These are phyloP conservation scores for Nematopogon swammerdamellus DNA, from an alignment of 2,888 invertebrate species.

Conservation along the genomic window DNA sequence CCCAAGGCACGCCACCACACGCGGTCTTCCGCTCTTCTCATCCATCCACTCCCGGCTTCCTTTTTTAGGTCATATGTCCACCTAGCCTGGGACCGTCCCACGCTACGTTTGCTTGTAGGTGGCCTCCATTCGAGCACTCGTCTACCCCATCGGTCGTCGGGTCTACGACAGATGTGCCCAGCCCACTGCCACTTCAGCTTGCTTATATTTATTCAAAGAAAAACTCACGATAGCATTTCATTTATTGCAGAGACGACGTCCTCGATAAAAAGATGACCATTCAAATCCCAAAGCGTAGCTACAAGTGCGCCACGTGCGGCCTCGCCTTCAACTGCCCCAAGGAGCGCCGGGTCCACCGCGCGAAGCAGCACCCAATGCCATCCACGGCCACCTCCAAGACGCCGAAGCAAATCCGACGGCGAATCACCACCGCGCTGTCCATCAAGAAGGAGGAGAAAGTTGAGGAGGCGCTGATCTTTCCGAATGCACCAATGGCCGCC, in stretches of 20 bases:
- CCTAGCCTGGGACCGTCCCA: too few species aligned
- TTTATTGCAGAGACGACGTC: constrained; percentile 4
- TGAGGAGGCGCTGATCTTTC: constrained; percentile 16
- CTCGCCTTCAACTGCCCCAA: constrained; percentile 57
- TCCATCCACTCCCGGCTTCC: too few species aligned
- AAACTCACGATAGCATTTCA: too few species aligned
- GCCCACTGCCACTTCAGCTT: too few species aligned
- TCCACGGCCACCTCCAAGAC: constrained; percentile 22
- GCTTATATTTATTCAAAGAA: too few species aligned
- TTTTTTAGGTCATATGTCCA: too few species aligned
- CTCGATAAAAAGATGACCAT: constrained; percentile 16
- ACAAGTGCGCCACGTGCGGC: constrained; percentile 58
- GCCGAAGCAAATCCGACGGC: constrained; percentile 15
- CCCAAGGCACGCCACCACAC: too few species aligned
- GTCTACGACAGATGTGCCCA: too few species aligned
- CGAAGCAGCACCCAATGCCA: constrained; percentile 48
- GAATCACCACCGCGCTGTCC: constrained; percentile 24
- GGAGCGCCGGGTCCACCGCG: constrained; percentile 61
- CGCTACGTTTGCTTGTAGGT: too few species aligned
- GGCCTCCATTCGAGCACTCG: too few species aligned
- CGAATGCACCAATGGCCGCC: constrained; percentile 6
- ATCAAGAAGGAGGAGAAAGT: constrained; percentile 45
- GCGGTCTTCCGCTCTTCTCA: too few species aligned
- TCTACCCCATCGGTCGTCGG: too few species aligned
- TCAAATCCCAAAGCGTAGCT: constrained; percentile 23